Evolutionary conservation across 2,797 vertebrate species (phyloP).

Genomic region (Pipistrellus pygmaeus): DNA sequence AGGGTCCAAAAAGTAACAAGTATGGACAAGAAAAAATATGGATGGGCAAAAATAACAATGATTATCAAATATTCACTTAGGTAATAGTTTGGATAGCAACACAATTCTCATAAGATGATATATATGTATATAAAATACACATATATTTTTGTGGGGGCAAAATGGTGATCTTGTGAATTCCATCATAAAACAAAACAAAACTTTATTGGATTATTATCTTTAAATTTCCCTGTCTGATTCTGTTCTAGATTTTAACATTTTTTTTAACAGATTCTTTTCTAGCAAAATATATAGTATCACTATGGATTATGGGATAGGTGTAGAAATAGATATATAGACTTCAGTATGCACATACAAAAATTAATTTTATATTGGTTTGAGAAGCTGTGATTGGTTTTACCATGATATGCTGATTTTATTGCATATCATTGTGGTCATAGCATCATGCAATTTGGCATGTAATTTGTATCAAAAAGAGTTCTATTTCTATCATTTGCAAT

Average conservation of each 20-base stretch:
- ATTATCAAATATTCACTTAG: neutral
- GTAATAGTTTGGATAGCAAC: neutral
- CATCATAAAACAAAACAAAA: neutral
- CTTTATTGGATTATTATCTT: conserved; percentile 32
- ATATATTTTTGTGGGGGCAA: too few relatives aligned
- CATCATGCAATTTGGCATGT: neutral
- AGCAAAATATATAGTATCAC: neutral
- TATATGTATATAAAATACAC: too few relatives aligned
- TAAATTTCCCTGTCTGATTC: neutral
- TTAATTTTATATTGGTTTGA: neutral
- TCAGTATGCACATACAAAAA: neutral
- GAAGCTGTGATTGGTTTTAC: neutral
- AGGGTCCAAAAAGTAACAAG: neutral
- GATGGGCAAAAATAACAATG: neutral
- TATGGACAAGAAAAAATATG: neutral
- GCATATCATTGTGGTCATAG: neutral
- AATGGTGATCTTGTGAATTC: neutral
- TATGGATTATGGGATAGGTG: neutral
- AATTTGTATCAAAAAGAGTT: neutral
- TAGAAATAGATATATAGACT: neutral
- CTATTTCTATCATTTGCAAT: conserved; percentile 1
- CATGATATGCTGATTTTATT: neutral
- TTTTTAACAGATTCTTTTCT: conserved; percentile 16
- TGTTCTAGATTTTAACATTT: neutral
- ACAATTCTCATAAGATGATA: neutral